A percentile compares a stretch with the other conserved stretches of the same genome.
Conservation (phyloP, 92 coral and sea anemone genomes). For the Bergia puertoricense region DNA sequence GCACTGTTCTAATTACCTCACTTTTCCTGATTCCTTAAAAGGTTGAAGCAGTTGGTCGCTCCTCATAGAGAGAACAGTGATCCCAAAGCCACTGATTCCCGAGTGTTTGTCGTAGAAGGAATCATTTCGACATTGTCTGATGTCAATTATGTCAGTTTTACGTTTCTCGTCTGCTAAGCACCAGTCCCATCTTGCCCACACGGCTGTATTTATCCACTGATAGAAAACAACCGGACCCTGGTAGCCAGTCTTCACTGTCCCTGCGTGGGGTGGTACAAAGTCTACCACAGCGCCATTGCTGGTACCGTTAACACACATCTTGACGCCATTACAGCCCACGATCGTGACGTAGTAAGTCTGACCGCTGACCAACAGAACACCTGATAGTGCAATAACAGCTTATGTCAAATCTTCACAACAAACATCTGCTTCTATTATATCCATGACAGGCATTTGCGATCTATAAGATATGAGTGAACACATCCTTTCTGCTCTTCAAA, state of each 20-base stretch:
- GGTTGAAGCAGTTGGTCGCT: constrained; percentile 64
- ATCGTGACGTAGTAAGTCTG: constrained; percentile 83
- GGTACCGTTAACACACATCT: constrained; percentile 92
- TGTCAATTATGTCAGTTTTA: constrained; percentile 27
- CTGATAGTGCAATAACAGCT: constrained; percentile 34
- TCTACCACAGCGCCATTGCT: constrained; percentile 97
- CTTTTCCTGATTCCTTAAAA: constrained; percentile 74
- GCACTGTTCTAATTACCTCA: constrained; percentile 38
- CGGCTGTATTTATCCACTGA: constrained; percentile 94
- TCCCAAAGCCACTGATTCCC: constrained; percentile 81
- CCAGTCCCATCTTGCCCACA: constrained; percentile 99
- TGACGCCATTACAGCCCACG: constrained; percentile 88
- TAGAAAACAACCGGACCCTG: constrained; percentile 77
- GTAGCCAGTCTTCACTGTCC: constrained; percentile 75
- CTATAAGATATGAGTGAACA: too few species aligned
- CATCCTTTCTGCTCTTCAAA: too few species aligned
- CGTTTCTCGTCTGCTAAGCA: constrained; percentile 80
- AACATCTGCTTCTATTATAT: background rate
- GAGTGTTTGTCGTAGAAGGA: constrained; percentile 91
- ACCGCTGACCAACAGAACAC: constrained; percentile 80
- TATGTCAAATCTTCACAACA: background rate
- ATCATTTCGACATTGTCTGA: constrained; percentile 62
- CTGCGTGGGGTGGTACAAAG: constrained; percentile 91
- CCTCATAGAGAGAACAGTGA: constrained; percentile 75
- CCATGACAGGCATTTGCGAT: background rate